These are phyloP conservation scores for Pilophorus perplexus DNA, from an alignment of 2,888 invertebrate species.

Conservation along the genomic window DNA sequence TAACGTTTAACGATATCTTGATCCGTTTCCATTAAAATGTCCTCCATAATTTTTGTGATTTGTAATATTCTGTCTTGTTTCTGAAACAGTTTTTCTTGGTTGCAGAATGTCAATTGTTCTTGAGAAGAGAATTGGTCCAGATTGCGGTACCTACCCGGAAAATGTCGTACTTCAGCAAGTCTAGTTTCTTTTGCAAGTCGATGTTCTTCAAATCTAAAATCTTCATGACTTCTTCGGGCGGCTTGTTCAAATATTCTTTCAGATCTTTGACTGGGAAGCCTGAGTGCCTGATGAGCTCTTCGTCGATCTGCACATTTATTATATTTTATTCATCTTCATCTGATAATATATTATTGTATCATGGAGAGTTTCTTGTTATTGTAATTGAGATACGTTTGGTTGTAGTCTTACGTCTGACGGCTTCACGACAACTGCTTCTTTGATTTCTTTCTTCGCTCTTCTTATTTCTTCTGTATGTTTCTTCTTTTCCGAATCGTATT, in stretches of 20 bases:
- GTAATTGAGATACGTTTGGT: no score
- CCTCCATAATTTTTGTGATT: conserved; percentile 40
- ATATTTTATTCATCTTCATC: background rate
- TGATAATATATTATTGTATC: background rate
- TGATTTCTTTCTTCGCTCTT: conserved; percentile 71
- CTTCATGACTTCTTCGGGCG: conserved; percentile 56
- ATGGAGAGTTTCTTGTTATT: background rate
- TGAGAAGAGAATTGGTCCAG: no score
- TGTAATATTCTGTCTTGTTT: conserved; percentile 37
- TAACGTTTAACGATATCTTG: conserved; percentile 30
- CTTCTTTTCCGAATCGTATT: conserved; percentile 72
- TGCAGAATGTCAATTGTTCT: background rate
- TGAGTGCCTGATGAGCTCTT: conserved; percentile 39
- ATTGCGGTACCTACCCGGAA: conserved; percentile 52
- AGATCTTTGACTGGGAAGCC: conserved; percentile 39
- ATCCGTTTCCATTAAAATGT: conserved; percentile 37
- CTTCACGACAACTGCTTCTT: conserved; percentile 59
- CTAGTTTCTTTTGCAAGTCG: conserved; percentile 69
- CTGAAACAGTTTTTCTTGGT: conserved; percentile 5
- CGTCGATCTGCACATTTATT: conserved; percentile 28
- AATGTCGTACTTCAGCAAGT: conserved; percentile 68
- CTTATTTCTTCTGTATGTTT: conserved; percentile 68
- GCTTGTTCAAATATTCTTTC: conserved; percentile 43
- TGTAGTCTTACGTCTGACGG: conserved; percentile 33
- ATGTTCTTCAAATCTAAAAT: conserved; percentile 67